Evolutionary conservation across 2,888 invertebrate species (phyloP), one percentile per base, ranked within the genome.

Genomic region (Allygus modestus): DNA sequence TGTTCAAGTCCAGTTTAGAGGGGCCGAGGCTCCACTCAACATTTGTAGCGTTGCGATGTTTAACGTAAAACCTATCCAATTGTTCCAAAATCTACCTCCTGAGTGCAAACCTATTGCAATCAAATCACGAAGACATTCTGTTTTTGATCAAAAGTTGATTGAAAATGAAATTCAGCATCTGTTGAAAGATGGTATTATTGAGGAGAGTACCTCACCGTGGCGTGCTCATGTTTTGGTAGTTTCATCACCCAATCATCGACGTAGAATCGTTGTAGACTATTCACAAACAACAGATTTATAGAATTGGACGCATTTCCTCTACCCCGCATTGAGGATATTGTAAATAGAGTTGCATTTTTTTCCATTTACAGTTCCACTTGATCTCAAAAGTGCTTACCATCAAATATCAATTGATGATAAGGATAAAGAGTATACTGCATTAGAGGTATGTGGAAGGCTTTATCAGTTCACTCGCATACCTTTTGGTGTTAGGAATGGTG

Each of bases 301-400:
- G 17, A 31, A 31, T 33, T 69, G 7, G 69, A 69, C n/a, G 69
- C 69, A 1, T 69, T n/a, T 33, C 31, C 69, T 1, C 31, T 15
- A 0, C 69, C 69, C n/a, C 69, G 17, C n/a, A n/a, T n/a, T n/a
- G 61, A 69, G 2, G 69, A 69, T 33, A 31, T 69, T 1, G n/a
- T 69, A 2, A 69, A 69, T 15, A 31, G n/a, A 31, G 69, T 69
- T 33, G 28, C 69, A 5, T n/a, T 1, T 12, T 69, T 31, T 31
- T 12, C 12, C 1, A 15, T 54, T 20, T 54, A 23, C 11, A 54
- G 54, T 11, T 23, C n/a, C 54, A n/a, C 5, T 69, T 31, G 69
- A 69, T n/a, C 31, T 69, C 7, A 69, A 33, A 9, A 43, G 31
- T 51, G 84, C 82, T 0, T 82, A 84, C 33, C 84, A 84, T 43